Percentiles rank a stretch among this genome's conserved stretches.
phyloP scores from a whole-genome alignment of 2,797 vertebrate genomes.

The Oreonectes daqikongensis region DNA sequence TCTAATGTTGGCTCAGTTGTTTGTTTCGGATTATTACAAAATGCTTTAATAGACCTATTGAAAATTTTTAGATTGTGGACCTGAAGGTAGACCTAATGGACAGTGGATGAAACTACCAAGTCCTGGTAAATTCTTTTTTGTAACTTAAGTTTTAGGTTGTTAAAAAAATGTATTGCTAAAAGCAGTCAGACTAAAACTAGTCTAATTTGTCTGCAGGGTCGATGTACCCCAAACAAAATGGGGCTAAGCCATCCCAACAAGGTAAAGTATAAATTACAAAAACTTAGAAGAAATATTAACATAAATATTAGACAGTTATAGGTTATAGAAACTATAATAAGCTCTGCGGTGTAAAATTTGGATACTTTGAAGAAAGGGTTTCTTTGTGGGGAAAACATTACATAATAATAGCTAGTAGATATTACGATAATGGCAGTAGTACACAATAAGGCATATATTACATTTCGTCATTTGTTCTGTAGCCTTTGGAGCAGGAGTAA shows the following conservation, averaged over 20 bases:
- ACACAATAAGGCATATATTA: not conserved
- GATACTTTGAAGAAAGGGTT: not conserved
- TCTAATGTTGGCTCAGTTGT: not conserved
- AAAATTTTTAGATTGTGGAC: conserved; percentile 51
- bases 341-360: too few species aligned
- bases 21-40: not conserved
- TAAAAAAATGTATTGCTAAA: not conserved
- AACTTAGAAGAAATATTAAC: too few species aligned
- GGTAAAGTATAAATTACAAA: conserved; percentile 51
- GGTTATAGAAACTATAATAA: not conserved
- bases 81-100: conserved; percentile 50
- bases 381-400: too few species aligned
- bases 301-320: too few species aligned
- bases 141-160: not conserved
- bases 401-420: too few species aligned
- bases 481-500: conserved; percentile 62
- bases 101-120: conserved; percentile 57
- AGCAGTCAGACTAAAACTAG: not conserved
- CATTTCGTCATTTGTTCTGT: not conserved
- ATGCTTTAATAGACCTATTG: not conserved
- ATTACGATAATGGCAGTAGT: not conserved
- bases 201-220: conserved; percentile 20
- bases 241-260: conserved; percentile 62
- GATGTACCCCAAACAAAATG: conserved; percentile 61
- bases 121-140: conserved; percentile 36